A percentile compares a stretch with the other conserved stretches of the same genome.
Evolutionary conservation across 2,888 invertebrate genomes (phyloP).

Genomic region (Eurois occulta): DNA sequence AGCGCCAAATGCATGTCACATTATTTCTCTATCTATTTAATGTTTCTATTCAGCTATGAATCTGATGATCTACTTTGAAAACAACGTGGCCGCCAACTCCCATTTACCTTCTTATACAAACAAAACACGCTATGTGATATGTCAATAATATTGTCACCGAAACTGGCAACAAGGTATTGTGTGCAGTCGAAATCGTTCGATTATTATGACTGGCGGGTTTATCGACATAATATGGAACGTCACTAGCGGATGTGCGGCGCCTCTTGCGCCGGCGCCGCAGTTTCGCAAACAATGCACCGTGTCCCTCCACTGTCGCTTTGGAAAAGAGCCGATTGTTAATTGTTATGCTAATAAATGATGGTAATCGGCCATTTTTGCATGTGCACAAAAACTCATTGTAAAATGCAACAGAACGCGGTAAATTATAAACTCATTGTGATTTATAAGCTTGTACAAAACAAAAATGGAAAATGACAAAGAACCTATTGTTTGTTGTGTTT

Average conservation of each 20-base stretch:
- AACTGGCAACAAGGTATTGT: constrained; percentile 72
- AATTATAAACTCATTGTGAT: constrained; percentile 43
- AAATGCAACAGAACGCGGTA: constrained; percentile 37
- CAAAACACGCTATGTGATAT: constrained; percentile 55
- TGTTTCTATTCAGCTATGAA: constrained; percentile 46
- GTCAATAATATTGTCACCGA: constrained; percentile 66
- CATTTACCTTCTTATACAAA: constrained; percentile 55
- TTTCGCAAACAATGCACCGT: constrained; percentile 85
- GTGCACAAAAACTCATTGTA: constrained; percentile 63
- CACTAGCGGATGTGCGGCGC: constrained; percentile 87
- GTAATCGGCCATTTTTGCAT: constrained; percentile 70
- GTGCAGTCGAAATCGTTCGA: constrained; percentile 71
- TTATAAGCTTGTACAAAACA: constrained; percentile 41
- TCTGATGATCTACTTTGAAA: constrained; percentile 27
- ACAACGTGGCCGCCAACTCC: constrained; percentile 23
- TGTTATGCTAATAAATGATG: constrained; percentile 81
- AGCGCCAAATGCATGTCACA: constrained; percentile 43
- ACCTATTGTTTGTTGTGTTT: constrained; percentile 45
- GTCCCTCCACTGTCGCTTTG: constrained; percentile 79
- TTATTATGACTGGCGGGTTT: constrained; percentile 75
- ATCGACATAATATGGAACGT: constrained; percentile 78
- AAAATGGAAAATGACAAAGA: constrained; percentile 52
- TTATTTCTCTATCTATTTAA: constrained; percentile 42
- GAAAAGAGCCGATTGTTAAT: constrained; percentile 84
- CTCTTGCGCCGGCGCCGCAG: constrained; percentile 80